These are phyloP conservation scores for Melanotaenia maccullochi DNA, from an alignment of 2,797 vertebrate genomes.

Conservation along the genomic window DNA sequence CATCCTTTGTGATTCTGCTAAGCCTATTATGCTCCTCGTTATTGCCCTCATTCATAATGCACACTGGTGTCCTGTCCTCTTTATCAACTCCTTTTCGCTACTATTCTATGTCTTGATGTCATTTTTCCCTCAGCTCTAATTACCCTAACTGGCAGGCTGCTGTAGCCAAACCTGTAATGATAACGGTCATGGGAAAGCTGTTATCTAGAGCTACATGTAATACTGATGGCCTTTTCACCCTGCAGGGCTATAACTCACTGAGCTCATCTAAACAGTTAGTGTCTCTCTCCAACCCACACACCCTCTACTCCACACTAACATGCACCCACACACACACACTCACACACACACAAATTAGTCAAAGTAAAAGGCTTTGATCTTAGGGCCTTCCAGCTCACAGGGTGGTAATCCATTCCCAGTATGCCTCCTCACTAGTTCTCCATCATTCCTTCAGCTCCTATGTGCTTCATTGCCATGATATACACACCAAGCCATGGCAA, in stretches of 20 bases:
- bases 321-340: too few relatives aligned
- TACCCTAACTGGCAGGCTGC: slow-evolving; percentile 56
- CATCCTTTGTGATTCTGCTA: slow-evolving; percentile 33
- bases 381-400: slow-evolving; percentile 56
- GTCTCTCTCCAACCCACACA: slow-evolving; percentile 27
- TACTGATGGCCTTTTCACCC: slow-evolving; percentile 59
- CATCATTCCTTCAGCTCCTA: slow-evolving; percentile 51
- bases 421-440: slow-evolving; percentile 42
- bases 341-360: slow-evolving; percentile 16
- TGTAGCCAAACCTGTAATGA: slow-evolving; percentile 60
- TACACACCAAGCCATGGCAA: slow-evolving; percentile 41
- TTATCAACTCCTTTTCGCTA: slow-evolving; percentile 45
- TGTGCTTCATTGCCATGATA: slow-evolving; percentile 29
- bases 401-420: slow-evolving; percentile 66
- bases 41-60: slow-evolving; percentile 21
- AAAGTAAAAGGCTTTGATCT: slow-evolving; percentile 65
- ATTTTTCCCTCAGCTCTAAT: slow-evolving; percentile 60
- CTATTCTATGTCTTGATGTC: slow-evolving; percentile 37
- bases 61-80: slow-evolving; percentile 21
- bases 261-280: slow-evolving; percentile 57
- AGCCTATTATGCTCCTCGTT: slow-evolving; percentile 40
- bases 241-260: slow-evolving; percentile 57
- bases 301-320: slow-evolving; percentile 7
- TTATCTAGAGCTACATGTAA: slow-evolving; percentile 55
- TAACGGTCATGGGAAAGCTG: slow-evolving; percentile 63